phyloP scores from a whole-genome alignment of 2,113 vertebrate genomes.

The Malaclemys terrapin region DNA sequence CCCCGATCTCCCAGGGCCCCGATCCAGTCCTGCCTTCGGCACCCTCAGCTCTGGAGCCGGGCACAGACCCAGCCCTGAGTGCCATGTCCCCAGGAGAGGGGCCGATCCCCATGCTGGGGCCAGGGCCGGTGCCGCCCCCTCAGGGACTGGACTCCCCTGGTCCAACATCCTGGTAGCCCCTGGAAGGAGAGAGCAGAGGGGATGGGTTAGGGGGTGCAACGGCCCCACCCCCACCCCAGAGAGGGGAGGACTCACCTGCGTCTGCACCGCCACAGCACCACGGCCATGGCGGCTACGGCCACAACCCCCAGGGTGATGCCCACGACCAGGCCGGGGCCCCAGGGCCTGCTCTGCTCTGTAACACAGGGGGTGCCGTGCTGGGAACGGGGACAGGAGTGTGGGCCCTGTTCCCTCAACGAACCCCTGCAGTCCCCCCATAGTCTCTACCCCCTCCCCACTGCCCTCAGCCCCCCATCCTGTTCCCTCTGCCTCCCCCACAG shows the following conservation, averaged over 20 bases:
- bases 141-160: not conserved
- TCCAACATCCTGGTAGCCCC: not conserved
- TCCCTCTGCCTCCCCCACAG: no score
- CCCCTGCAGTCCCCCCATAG: fast-evolving
- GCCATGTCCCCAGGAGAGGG: not conserved
- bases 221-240: not conserved
- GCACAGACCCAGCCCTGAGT: fast-evolving
- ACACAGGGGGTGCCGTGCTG: no score
- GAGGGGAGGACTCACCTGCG: no score
- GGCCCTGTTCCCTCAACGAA: no score
- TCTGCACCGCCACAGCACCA: not conserved
- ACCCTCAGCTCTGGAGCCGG: no score
- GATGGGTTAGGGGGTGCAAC: not conserved
- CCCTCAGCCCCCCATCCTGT: no score
- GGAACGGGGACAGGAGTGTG: no score
- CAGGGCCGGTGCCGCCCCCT: not conserved
- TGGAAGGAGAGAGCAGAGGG: not conserved
- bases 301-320: not conserved
- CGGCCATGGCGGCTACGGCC: not conserved
- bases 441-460: no score
- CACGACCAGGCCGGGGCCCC: not conserved
- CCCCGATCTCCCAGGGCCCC: not conserved
- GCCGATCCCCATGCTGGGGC: no score
- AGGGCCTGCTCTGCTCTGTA: no score
- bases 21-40: not conserved